Evolutionary conservation across 2,888 invertebrate genomes (phyloP).

Genomic region (Harpalus rufipes): DNA sequence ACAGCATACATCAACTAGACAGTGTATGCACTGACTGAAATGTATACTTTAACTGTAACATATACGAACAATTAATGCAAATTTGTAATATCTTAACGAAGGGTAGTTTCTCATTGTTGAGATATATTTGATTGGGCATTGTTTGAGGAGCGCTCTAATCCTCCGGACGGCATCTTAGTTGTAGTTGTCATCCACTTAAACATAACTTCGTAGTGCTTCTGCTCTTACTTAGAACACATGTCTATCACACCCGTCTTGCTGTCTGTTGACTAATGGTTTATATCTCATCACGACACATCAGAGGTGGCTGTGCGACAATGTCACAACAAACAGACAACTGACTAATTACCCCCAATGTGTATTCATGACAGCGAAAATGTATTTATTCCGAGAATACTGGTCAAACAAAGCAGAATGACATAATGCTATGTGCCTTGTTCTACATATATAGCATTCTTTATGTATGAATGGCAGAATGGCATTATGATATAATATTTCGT

Average conservation of each 20-base stretch:
- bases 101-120: too few species aligned
- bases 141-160: neutral
- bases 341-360: constrained; percentile 35
- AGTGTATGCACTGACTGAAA: too few species aligned
- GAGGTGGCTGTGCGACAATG: constrained; percentile 7
- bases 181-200: constrained; percentile 24
- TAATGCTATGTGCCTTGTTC: too few species aligned
- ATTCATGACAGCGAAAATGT: constrained; percentile 15
- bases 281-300: constrained; percentile 36
- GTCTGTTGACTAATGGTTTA: constrained; percentile 37
- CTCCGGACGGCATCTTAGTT: constrained; percentile 11
- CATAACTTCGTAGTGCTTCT: neutral
- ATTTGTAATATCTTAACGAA: too few species aligned
- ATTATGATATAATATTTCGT: too few species aligned
- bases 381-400: neutral
- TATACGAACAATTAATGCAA: too few species aligned
- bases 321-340: constrained; percentile 29
- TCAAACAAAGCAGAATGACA: neutral
- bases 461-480: too few species aligned
- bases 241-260: neutral
- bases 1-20: too few species aligned
- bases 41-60: too few species aligned
- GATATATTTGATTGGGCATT: neutral
- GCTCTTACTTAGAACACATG: constrained; percentile 10
- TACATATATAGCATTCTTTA: too few species aligned